Base-by-base conservation (phyloP, 1,140 invertebrate species). In the Ectropis grisescens region DNA sequence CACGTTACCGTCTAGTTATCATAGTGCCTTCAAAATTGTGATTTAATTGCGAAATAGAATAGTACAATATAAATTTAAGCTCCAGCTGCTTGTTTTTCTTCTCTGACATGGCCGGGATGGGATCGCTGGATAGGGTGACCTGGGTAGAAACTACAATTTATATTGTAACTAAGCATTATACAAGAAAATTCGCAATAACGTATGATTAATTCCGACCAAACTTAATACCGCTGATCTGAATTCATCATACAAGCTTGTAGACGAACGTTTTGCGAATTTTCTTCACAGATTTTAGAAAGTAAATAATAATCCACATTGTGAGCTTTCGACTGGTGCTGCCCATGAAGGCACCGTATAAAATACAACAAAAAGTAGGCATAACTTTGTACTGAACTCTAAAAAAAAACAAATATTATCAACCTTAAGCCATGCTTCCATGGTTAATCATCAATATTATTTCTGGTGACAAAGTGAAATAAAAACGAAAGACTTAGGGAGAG, bases 51-150 rank as follows among this genome's bases (percentile, higher is more conserved):
- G 3, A 3, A 4, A 19, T 19, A 19, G 8, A 19, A 4, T 19
- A 8, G 16, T 19, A n/a, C n/a, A n/a, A n/a, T 19, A 19, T 19
- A 19, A 8, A 4, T 19, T 19, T 19, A 45, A 78, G 72, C 76
- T 66, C 67, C 76, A 81, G 61, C 76, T 78, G 76, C 71, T 76
- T 81, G 72, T 78, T 78, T 79, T 37, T 68, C 67, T 74, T 62
- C 67, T 57, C 48, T 84, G 82, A 83, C 84, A 85, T 85, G 75
- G 79, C 82, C 84, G 80, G 84, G 83, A 84, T 61, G 58, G 79
- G 79, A 76, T 58, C 68, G 54, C 78, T 76, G 75, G 79, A 67
- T 68, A 72, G 74, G 79, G 66, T 66, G 37, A 69, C 74, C 69
- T 74, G 62, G 61, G 67, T 75, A 64, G 39, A 75, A 69, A 68